Conservation (phyloP, 2,797 vertebrate species). For the Ctenosaura bakeri region DNA sequence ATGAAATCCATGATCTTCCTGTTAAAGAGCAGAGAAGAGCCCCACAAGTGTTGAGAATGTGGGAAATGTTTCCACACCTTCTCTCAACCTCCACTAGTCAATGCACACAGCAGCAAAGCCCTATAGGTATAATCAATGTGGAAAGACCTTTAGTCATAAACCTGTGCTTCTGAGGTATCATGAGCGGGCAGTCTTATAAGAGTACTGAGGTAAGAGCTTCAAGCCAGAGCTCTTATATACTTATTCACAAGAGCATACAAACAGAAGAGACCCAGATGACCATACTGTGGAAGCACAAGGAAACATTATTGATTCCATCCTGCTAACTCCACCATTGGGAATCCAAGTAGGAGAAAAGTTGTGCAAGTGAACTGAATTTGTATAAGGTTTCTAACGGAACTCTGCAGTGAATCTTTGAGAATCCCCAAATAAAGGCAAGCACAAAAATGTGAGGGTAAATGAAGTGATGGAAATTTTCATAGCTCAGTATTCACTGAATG, state of each 20-base stretch:
- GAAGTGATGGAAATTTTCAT: background rate
- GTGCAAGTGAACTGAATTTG: background rate
- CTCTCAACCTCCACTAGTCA: background rate
- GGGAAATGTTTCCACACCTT: background rate
- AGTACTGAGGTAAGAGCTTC: background rate
- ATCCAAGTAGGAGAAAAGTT: background rate
- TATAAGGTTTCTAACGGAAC: background rate
- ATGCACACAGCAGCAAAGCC: background rate
- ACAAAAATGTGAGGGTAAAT: background rate
- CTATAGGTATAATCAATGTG: background rate
- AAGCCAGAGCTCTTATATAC: background rate
- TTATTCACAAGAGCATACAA: background rate
- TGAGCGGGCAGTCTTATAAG: background rate
- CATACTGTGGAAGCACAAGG: background rate
- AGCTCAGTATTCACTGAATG: background rate
- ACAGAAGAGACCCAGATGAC: background rate
- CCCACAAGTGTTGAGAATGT: background rate
- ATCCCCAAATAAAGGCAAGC: background rate
- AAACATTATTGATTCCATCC: background rate
- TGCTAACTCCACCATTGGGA: background rate
- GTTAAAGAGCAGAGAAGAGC: conserved; percentile 11
- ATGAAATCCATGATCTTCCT: conserved; percentile 8
- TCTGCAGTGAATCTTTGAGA: background rate
- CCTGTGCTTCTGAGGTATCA: background rate
- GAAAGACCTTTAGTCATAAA: background rate